Conservation (phyloP, 2,888 invertebrate genomes). For the Platypus cylindrus region DNA sequence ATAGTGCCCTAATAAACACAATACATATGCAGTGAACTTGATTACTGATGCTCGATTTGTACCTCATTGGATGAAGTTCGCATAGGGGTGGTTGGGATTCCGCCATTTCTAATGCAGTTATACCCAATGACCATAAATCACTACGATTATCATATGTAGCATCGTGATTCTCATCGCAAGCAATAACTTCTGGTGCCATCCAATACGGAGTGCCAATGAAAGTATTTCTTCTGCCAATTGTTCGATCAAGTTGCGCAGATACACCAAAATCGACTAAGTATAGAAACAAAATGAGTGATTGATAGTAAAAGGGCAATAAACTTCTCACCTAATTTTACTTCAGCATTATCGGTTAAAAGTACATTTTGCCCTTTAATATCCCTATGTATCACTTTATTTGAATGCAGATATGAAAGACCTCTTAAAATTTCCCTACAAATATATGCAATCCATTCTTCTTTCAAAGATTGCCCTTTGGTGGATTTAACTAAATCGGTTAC, state of each 20-base stretch:
- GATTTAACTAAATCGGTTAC: constrained; percentile 99
- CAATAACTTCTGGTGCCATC: constrained; percentile 99
- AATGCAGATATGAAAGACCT: constrained; percentile 93
- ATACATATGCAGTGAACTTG: background rate
- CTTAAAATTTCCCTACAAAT: constrained; percentile 92
- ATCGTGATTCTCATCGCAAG: constrained; percentile 99
- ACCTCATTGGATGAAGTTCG: constrained; percentile 99
- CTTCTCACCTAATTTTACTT: constrained; percentile 85
- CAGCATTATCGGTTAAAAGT: constrained; percentile 96
- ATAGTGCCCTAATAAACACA: constrained; percentile 11
- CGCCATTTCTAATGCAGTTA: constrained; percentile 99
- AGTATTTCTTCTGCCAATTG: constrained; percentile 96
- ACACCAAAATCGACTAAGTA: constrained; percentile 98
- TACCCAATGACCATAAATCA: constrained; percentile 85
- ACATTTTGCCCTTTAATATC: constrained; percentile 99
- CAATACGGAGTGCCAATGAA: constrained; percentile 97
- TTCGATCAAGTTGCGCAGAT: constrained; percentile 96
- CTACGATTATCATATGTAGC: constrained; percentile 98
- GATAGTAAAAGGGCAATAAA: background rate
- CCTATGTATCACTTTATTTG: constrained; percentile 97
- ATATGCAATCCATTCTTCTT: constrained; percentile 99
- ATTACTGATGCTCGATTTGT: constrained; percentile 29
- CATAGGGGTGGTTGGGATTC: constrained; percentile 98
- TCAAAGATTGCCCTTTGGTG: constrained; percentile 93
- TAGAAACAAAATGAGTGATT: too few species aligned